phyloP scores from a whole-genome alignment of 2,797 vertebrate genomes.

The Sebastes minor region DNA sequence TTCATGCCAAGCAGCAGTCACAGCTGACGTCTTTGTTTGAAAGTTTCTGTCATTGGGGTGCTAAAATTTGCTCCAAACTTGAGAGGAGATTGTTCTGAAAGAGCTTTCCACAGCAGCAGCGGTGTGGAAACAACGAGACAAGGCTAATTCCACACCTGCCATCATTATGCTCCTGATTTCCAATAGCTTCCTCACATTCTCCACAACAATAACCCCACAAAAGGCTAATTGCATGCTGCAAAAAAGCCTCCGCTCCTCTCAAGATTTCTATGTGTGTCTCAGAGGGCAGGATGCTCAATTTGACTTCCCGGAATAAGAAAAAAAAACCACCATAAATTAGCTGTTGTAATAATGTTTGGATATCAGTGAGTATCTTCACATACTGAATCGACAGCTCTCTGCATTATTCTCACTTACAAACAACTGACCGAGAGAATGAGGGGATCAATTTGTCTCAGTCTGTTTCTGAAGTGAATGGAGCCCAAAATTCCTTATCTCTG shows the following conservation, averaged over 20 bases:
- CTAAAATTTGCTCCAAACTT: conserved; percentile 32
- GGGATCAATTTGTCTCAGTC: conserved; percentile 76
- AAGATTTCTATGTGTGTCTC: conserved; percentile 40
- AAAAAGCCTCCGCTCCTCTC: conserved; percentile 18
- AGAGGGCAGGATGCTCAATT: conserved; percentile 40
- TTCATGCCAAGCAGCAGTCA: conserved; percentile 40
- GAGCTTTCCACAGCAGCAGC: conserved; percentile 20
- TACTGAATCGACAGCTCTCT: conserved; percentile 39
- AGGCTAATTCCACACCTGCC: conserved; percentile 71
- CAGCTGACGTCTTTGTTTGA: conserved; percentile 58
- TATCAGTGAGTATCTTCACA: conserved; percentile 68
- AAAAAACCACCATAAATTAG: conserved; percentile 23
- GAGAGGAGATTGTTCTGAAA: conserved; percentile 33
- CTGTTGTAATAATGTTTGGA: conserved; percentile 28
- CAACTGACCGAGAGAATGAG: conserved; percentile 64
- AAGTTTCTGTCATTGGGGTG: conserved; percentile 40
- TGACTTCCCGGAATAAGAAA: conserved; percentile 17
- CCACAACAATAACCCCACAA: conserved; percentile 52
- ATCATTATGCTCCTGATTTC: conserved; percentile 57
- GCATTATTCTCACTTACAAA: conserved; percentile 71
- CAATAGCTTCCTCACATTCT: conserved; percentile 37
- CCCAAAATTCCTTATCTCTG: conserved; percentile 76
- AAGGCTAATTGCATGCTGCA: conserved; percentile 60
- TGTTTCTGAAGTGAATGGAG: conserved; percentile 66
- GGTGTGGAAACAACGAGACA: conserved; percentile 39